Evolutionary conservation across 2,888 invertebrate genomes (phyloP), one percentile per base, ranked within the genome.

Genomic region (Atethmia centrago): DNA sequence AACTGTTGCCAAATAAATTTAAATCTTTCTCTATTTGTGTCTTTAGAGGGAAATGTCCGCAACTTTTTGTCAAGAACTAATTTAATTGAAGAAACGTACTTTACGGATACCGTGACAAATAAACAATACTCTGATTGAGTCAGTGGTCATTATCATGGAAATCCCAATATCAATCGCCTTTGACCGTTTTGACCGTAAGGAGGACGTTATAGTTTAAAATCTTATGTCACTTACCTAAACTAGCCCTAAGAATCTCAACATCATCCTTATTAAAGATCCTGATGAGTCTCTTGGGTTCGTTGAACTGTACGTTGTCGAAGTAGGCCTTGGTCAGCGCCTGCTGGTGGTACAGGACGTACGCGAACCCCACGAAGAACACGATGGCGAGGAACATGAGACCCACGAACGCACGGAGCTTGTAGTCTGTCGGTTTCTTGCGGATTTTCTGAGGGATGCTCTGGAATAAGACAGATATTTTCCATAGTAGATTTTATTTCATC

Each of bases 221-320:
- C 3, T 55, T 28, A 28, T 25, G 0, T 19, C 31, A 81, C 91
- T 96, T 89, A 86, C 97, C 98, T 45, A 98, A 93, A 77, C 95
- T 96, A 0, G 98, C 98, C 51, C 96, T 96, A 58, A 98, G 94
- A 58, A 98, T 97, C 89, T 98, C 98, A 0, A 97, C 95, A 2
- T 98, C 98, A 51, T 97, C 97, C 69, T 96, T 96, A 88, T 97
- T 98, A 88, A 97, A 97, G 59, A 99, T 97, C 88, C 97, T 97
- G 86, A 99, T 97, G 28, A 97, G 94, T 74, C 98, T 95, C 89
- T 98, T 98, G 40, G 97, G 97, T 83, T 98, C 97, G 89, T 98
- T 98, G 94, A 99, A 98, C 92, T 98, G 98, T 69, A 99, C 98
- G 89, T 97, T 97, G 63, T 98, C 97, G 91, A 98, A 99, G 93